Evolutionary conservation across 2,888 invertebrate species (phyloP).

Genomic region (Colletes collaris): DNA sequence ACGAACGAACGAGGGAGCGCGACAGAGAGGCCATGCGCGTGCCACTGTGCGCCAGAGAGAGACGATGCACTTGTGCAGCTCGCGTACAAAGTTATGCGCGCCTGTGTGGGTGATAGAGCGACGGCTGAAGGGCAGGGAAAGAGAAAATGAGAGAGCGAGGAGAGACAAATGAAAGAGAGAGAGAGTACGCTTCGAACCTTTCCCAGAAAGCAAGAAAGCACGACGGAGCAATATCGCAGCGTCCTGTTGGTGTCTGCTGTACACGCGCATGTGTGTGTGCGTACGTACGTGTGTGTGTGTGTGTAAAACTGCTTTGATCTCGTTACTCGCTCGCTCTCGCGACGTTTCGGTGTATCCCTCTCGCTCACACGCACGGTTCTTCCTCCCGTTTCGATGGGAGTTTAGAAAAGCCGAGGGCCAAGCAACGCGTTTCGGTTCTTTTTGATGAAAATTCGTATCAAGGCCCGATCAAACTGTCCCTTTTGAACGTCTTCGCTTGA

Average conservation of each 20-base stretch:
- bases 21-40: constrained; percentile 4
- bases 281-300: too few species aligned
- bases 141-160: constrained; percentile 29
- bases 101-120: constrained; percentile 34
- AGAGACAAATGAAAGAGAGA: constrained; percentile 20
- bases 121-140: constrained; percentile 8
- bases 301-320: constrained; percentile 76
- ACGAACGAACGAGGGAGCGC: constrained; percentile 8
- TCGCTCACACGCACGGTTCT: not conserved
- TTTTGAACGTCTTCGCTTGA: constrained; percentile 19
- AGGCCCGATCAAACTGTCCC: constrained; percentile 46
- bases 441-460: constrained; percentile 48
- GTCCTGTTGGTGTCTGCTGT: constrained; percentile 64
- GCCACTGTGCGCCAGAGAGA: constrained; percentile 1
- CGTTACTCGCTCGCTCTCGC: constrained; percentile 38
- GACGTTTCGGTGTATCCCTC: constrained; percentile 8
- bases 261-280: too few species aligned
- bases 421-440: constrained; percentile 24
- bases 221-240: constrained; percentile 68
- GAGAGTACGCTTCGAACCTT: constrained; percentile 57
- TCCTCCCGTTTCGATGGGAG: constrained; percentile 12
- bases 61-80: constrained; percentile 38
- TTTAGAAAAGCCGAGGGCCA: constrained; percentile 43
- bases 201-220: constrained; percentile 71
- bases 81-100: constrained; percentile 26